Conservation (phyloP, 2,113 vertebrate species). For the Cyprinodon brontotheroides region DNA sequence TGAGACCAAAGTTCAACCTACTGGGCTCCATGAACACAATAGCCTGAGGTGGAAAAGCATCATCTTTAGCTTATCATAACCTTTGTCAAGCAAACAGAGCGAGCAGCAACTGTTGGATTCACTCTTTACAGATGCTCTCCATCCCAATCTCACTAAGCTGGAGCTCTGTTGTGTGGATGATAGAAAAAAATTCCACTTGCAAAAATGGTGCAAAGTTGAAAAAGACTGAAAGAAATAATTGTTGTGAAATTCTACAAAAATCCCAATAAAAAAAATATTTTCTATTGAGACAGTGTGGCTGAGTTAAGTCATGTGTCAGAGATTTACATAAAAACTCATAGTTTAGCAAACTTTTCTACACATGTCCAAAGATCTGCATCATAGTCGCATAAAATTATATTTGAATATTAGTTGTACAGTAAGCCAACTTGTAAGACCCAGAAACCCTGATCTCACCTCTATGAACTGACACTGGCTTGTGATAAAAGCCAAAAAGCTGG, state of each 20-base stretch:
- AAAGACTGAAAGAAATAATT: not conserved
- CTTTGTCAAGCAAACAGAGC: too few species aligned
- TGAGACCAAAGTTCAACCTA: too few species aligned
- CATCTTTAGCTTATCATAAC: too few species aligned
- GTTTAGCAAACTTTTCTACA: not conserved
- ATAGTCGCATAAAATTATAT: not conserved
- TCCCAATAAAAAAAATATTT: not conserved
- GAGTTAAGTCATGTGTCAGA: not conserved
- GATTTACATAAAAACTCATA: not conserved
- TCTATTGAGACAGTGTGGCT: not conserved
- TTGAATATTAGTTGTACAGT: not conserved
- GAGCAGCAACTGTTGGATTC: not conserved
- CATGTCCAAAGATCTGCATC: not conserved
- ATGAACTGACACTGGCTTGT: conserved; percentile 31
- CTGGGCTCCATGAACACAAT: not conserved
- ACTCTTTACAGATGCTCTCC: not conserved
- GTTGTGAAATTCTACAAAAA: not conserved
- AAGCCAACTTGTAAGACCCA: not conserved
- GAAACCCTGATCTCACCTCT: not conserved
- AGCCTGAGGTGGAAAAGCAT: not conserved
- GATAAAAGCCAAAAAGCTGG: conserved; percentile 46
- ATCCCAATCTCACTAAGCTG: not conserved
- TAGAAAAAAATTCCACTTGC: not conserved
- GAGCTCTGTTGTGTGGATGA: not conserved
- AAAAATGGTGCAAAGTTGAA: not conserved